These are phyloP conservation scores for Encarsia formosa DNA, from an alignment of 2,888 invertebrate genomes.

Conservation along the genomic window DNA sequence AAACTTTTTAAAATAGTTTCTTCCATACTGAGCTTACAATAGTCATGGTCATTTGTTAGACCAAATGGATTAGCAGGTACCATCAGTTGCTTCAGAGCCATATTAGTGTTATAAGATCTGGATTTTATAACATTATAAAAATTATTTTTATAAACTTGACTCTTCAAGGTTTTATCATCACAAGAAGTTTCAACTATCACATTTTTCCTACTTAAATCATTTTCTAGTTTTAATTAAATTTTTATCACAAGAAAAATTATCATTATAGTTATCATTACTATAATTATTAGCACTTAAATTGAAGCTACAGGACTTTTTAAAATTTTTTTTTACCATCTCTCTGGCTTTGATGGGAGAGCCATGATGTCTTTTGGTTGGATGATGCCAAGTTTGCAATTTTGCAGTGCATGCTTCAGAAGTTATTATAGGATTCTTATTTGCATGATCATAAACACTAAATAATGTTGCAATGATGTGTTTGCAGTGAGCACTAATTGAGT, in stretches of 20 bases:
- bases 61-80: conserved; percentile 5
- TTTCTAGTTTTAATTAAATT: too few relatives aligned
- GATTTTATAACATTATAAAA: background rate
- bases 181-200: too few relatives aligned
- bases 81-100: conserved; percentile 4
- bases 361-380: conserved; percentile 1
- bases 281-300: background rate
- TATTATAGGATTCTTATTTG: background rate
- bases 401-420: background rate
- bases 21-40: background rate
- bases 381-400: conserved; percentile 11
- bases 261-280: background rate
- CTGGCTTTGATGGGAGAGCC: conserved; percentile 7
- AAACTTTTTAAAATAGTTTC: background rate
- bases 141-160: background rate
- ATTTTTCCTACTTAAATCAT: too few relatives aligned
- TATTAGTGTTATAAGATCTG: background rate
- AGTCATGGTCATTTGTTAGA: background rate
- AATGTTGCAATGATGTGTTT: conserved; percentile 6
- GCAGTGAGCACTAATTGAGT: conserved; percentile 4
- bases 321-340: background rate
- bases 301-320: background rate
- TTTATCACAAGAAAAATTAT: too few relatives aligned
- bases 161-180: too few relatives aligned
- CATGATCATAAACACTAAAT: background rate